phyloP scores from a whole-genome alignment of 2,113 vertebrate species.

The Leptocoma aspasia region DNA sequence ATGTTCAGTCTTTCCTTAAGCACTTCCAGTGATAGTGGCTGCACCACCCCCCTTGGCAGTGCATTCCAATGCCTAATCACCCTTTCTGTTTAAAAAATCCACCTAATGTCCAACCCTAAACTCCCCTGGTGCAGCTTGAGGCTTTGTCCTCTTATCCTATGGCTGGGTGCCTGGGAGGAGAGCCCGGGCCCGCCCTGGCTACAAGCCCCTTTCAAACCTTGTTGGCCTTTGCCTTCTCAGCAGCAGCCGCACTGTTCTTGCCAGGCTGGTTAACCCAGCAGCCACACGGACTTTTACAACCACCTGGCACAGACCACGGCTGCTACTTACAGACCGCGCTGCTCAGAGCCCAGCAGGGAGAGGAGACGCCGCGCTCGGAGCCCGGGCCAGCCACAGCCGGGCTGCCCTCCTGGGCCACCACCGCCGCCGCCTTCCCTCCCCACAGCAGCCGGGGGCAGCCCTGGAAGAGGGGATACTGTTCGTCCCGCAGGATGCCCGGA shows the following conservation, averaged over 20 bases:
- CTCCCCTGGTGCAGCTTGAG: too few species aligned
- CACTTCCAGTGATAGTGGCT: background rate
- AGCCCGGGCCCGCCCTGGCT: background rate
- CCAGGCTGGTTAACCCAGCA: too few species aligned
- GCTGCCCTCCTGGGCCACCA: background rate
- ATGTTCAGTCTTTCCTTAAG: background rate
- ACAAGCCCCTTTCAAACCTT: background rate
- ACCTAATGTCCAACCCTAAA: background rate
- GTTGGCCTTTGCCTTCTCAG: background rate
- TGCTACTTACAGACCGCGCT: background rate
- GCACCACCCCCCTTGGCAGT: rapidly evolving
- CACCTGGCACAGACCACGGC: rapidly evolving
- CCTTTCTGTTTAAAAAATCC: background rate
- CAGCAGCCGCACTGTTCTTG: background rate
- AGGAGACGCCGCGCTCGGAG: rapidly evolving
- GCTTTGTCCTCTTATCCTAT: background rate
- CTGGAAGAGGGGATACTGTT: rapidly evolving
- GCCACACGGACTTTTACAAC: background rate
- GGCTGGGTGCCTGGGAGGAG: background rate
- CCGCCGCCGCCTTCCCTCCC: background rate
- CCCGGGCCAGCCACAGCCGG: background rate
- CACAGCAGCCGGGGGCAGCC: background rate
- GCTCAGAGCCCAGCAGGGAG: too few species aligned
- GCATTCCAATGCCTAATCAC: background rate
- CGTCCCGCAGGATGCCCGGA: background rate